Evolutionary conservation across 2,113 vertebrate genomes (phyloP), one percentile per base, ranked within the genome.

Genomic region (Ochotona princeps): DNA sequence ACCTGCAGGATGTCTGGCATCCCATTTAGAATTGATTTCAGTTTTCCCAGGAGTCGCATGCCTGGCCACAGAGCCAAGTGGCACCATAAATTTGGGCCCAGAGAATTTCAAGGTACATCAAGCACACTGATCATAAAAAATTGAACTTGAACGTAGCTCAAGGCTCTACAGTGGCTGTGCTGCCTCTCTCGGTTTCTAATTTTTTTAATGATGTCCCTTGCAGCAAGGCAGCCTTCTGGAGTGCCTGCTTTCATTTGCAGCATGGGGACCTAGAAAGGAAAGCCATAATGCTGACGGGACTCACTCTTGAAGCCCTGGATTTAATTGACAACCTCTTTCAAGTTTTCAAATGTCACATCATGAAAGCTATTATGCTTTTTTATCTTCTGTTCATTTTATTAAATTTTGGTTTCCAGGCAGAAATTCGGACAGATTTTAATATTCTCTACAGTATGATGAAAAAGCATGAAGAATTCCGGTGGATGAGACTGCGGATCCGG

Each of bases 401-500:
- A 74, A 94, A 94, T 96, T 85, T 97, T 89, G 89, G 70, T 84
- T 95, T 90, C 92, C 97, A 99, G 99, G 98, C 98, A 38, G 99
- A 99, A 97, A 98, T 99, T 94, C 98, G 98, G 38, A 99, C 98
- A 18, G 98, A 99, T 96, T 99, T 99, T 20, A 98, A 99, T 60
- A 98, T 99, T 97, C 98, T 99, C 83, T 99, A 99, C 96, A 98
- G 98, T 60, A 98, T 99, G 97, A 99, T 99, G 99, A 99, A 99
- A 1, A 98, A 98, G 80, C 98, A 99, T 0, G 99, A 99, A 97
- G 99, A 99, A 92, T 99, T 99, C 91, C 98, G 99, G 84, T 99
- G 99, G 99, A 99, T 99, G 99, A 99, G 98, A 98, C 93, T 99
- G 87, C 98, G 99, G 93, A 99, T 99, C 98, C 98, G 99, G 85